phyloP scores from a whole-genome alignment of 2,797 vertebrate genomes.

The Catamblyrhynchus diadema region DNA sequence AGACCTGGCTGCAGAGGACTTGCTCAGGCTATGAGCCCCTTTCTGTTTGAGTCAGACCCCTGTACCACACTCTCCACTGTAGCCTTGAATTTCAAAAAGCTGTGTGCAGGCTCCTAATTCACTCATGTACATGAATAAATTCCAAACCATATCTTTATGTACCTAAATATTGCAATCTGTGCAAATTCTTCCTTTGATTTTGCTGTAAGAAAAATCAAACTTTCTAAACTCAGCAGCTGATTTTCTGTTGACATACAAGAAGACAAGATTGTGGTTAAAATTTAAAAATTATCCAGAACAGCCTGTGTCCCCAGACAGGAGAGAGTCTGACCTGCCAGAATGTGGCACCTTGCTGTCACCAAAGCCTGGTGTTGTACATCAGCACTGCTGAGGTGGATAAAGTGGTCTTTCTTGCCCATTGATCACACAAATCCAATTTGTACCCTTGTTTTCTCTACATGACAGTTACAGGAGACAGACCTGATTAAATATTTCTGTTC shows the following conservation, averaged over 20 bases:
- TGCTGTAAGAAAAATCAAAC: background rate
- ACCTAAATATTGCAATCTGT: background rate
- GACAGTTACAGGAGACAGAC: constrained; percentile 6
- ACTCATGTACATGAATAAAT: background rate
- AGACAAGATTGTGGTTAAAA: background rate
- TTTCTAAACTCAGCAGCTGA: background rate
- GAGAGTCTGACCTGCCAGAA: background rate
- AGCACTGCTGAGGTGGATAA: background rate
- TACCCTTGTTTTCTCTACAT: constrained; percentile 29
- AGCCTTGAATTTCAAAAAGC: background rate
- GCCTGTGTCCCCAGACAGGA: background rate
- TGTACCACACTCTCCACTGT: background rate
- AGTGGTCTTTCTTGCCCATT: constrained; percentile 26
- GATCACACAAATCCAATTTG: constrained; percentile 49
- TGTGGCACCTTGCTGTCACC: background rate
- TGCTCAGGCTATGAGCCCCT: background rate
- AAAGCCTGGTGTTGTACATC: background rate
- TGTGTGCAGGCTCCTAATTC: background rate
- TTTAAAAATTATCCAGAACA: background rate
- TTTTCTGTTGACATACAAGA: background rate
- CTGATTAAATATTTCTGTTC: constrained; percentile 42
- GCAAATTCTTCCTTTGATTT: background rate
- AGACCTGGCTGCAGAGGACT: background rate
- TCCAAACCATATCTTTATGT: background rate
- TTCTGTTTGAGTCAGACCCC: background rate